Conservation (phyloP, 2,797 vertebrate genomes). For the Threskiornis aethiopicus region DNA sequence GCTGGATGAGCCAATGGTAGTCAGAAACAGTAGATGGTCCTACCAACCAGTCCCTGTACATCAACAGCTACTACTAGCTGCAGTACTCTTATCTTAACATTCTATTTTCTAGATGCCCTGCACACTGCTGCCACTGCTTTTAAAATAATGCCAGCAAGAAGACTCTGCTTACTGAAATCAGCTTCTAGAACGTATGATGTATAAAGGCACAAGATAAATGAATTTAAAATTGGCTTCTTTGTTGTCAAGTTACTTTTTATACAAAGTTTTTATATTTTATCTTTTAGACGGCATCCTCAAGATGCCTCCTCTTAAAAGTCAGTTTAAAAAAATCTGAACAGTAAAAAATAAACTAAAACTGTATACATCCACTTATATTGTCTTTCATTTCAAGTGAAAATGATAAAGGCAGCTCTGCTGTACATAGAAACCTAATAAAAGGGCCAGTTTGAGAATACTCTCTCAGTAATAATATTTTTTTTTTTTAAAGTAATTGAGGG, state of each 20-base stretch:
- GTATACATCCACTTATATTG: not conserved
- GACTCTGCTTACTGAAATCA: not conserved
- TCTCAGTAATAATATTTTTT: not conserved
- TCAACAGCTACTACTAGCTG: not conserved
- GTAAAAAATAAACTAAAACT: not conserved
- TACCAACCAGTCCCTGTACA: not conserved
- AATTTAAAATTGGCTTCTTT: not conserved
- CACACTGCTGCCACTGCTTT: not conserved
- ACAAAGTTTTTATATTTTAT: not conserved
- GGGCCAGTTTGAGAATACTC: not conserved
- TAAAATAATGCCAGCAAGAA: not conserved
- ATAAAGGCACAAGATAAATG: not conserved
- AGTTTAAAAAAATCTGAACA: not conserved
- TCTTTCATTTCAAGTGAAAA: not conserved
- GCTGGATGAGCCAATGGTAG: not conserved
- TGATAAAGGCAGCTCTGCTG: not conserved
- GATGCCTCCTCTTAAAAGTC: not conserved
- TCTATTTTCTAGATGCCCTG: not conserved
- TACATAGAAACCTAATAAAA: not conserved
- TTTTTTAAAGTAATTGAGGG: not conserved
- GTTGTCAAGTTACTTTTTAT: not conserved
- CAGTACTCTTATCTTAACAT: accelerated
- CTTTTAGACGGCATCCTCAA: not conserved
- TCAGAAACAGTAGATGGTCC: not conserved
- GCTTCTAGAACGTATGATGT: not conserved